Percentiles rank a stretch among this genome's conserved stretches.
phyloP scores from a whole-genome alignment of 2,113 vertebrate genomes.

The Bubo scandiacus region DNA sequence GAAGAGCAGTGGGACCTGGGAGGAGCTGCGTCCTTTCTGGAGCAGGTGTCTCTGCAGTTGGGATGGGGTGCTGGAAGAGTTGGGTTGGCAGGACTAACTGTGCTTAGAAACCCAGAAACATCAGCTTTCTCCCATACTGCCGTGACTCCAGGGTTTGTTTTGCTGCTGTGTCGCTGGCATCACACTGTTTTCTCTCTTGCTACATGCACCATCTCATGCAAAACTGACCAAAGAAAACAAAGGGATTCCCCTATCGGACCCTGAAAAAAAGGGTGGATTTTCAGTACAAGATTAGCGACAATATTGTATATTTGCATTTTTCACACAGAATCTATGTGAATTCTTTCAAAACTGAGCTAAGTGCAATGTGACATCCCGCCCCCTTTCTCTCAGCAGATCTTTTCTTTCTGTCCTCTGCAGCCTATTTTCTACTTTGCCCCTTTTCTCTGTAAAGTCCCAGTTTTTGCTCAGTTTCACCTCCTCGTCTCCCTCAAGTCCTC shows the following conservation, averaged over 20 bases:
- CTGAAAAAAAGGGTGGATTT: background rate
- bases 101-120: background rate
- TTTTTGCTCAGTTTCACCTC: background rate
- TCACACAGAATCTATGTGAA: background rate
- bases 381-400: background rate
- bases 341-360: background rate
- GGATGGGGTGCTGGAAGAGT: background rate
- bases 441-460: background rate
- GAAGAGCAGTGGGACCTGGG: accelerated
- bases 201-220: background rate
- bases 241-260: background rate
- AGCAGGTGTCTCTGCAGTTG: background rate
- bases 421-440: background rate
- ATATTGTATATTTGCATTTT: background rate
- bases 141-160: background rate
- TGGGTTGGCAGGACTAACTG: background rate
- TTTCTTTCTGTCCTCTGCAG: background rate
- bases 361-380: accelerated
- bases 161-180: background rate
- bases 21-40: background rate
- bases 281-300: background rate
- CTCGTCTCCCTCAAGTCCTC: background rate
- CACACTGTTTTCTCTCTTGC: background rate
- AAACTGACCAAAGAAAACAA: background rate
- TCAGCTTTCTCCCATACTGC: accelerated